Evolutionary conservation across 1,140 invertebrate genomes (phyloP), one percentile per base, ranked within the genome.

Genomic region (Mercenaria mercenaria): DNA sequence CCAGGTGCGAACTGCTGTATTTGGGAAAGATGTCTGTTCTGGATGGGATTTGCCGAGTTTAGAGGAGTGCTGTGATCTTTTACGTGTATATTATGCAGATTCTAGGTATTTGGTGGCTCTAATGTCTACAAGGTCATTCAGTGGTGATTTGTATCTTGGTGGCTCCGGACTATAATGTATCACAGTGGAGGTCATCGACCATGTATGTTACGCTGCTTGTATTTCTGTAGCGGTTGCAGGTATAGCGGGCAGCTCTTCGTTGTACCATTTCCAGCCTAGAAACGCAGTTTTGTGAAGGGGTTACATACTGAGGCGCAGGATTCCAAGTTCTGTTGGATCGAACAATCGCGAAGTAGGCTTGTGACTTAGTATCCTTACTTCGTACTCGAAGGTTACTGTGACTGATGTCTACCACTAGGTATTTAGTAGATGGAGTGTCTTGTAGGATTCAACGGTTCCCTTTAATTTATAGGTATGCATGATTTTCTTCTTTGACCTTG

Each of bases 221-320:
- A n/a, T n/a, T n/a, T n/a, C n/a, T n/a, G n/a, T n/a, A n/a, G n/a
- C n/a, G n/a, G n/a, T 74, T 29, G 23, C 26, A 10, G 0, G 37
- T 47, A n/a, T 41, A 86, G 32, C 83, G 56, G 0, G 69, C 83
- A 39, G 83, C 83, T 76, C 83, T 76, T n/a, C 83, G 43, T 32
- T 76, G 83, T 20, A 76, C 72, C 69, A 86, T 77, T 50, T 86
- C 83, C 13, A 86, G 3, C 67, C 59, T 59, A 2, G 29, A 4
- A 2, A 32, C 61, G 8, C 6, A n/a, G 11, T 43, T 76, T 76
- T 4, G 47, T 47, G 37, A 34, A 41, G 2, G 83, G 83, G 56
- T 77, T 59, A 69, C 69, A 86, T 8, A 86, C 37, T 1, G 72
- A n/a, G 15, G 29, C 20, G 34, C 67, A 86, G 50, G 76, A 86